phyloP scores from a whole-genome alignment of 2,113 vertebrate species.

The Periophthalmodon schlosseri region DNA sequence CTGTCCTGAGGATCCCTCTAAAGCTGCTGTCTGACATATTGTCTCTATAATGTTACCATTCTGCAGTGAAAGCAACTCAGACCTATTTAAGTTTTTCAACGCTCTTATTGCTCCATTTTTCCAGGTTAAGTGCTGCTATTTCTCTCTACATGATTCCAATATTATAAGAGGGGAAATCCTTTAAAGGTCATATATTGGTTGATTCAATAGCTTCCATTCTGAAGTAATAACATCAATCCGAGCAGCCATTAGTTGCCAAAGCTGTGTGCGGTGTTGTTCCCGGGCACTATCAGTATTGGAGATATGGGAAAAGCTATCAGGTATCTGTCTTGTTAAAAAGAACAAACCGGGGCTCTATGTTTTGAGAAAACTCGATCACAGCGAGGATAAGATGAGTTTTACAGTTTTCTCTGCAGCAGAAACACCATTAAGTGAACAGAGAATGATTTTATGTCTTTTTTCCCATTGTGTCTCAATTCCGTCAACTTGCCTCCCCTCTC shows the following conservation, averaged over 20 bases:
- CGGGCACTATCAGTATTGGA: conserved; percentile 22
- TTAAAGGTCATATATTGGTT: conserved; percentile 11
- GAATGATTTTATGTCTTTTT: conserved; percentile 20
- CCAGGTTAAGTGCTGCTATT: conserved; percentile 16
- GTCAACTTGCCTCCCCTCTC: conserved; percentile 13
- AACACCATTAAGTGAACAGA: conserved; percentile 36
- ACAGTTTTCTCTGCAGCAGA: conserved; percentile 27
- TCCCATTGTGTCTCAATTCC: conserved; percentile 1
- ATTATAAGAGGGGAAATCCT: conserved; percentile 34
- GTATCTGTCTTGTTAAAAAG: conserved; percentile 14
- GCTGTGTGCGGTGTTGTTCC: conserved; percentile 15
- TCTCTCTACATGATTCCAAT: conserved; percentile 13
- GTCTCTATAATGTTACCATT: conserved; percentile 8
- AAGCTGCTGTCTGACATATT: background rate
- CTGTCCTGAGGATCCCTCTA: background rate
- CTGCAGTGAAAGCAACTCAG: background rate
- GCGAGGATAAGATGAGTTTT: conserved; percentile 29
- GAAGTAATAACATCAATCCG: conserved; percentile 27
- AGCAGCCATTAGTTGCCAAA: conserved; percentile 21
- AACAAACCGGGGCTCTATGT: conserved; percentile 1
- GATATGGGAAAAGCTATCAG: conserved; percentile 15
- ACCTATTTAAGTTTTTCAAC: conserved; percentile 1
- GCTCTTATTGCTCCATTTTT: conserved; percentile 7
- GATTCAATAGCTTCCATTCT: conserved; percentile 25
- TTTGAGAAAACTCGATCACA: conserved; percentile 22